Conservation (phyloP, 2,113 vertebrate genomes). For the Chrysochloris asiatica region DNA sequence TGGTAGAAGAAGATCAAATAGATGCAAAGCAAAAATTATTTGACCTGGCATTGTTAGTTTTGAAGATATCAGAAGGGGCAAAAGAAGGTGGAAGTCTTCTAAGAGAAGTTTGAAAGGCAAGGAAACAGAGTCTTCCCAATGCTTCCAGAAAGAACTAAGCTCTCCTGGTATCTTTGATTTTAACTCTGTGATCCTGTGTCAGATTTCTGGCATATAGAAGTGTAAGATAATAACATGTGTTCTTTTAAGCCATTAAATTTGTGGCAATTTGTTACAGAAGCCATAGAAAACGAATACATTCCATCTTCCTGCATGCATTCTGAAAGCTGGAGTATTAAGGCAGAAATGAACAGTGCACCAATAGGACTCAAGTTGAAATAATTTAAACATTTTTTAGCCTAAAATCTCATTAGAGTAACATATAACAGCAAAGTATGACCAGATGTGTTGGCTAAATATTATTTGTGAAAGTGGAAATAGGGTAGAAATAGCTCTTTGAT, state of each 20-base stretch:
- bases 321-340: slow-evolving; percentile 13
- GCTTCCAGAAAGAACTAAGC: background rate
- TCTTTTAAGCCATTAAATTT: slow-evolving; percentile 36
- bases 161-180: background rate
- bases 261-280: background rate
- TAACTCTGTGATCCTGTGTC: background rate
- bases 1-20: background rate
- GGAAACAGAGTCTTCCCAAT: background rate
- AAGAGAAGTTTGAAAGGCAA: background rate
- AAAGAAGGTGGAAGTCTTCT: background rate
- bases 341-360: background rate
- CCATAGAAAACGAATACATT: background rate
- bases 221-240: background rate
- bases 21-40: background rate
- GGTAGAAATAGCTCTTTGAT: background rate
- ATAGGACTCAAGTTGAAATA: background rate
- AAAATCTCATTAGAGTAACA: background rate
- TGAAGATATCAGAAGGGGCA: background rate
- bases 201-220: background rate
- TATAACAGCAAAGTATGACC: background rate
- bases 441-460: slow-evolving; percentile 4
- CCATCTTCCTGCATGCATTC: background rate
- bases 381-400: background rate
- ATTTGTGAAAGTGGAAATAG: slow-evolving; percentile 50
- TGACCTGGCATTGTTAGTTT: background rate